Evolutionary conservation across 2,888 invertebrate genomes (phyloP).

Genomic region (Dynastes grantii): DNA sequence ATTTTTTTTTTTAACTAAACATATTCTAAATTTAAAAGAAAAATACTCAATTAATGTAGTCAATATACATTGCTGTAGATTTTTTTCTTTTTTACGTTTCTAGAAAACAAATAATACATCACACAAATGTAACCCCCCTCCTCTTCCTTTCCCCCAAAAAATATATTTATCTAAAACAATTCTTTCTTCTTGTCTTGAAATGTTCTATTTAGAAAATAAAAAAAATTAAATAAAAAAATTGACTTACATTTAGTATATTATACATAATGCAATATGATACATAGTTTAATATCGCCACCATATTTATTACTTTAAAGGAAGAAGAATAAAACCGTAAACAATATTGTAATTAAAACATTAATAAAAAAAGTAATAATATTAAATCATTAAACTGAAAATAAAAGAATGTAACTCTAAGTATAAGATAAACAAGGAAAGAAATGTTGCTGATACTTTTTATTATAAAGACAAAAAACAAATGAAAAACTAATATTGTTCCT

Average conservation of each 20-base stretch:
- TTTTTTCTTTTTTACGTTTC: no score
- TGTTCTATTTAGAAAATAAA: not conserved
- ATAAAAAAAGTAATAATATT: not conserved
- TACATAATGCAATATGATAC: not conserved
- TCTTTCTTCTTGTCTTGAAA: conserved; percentile 2
- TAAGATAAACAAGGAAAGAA: not conserved
- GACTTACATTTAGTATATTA: not conserved
- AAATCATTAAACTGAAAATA: not conserved
- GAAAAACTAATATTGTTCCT: conserved; percentile 7
- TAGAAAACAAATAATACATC: no score
- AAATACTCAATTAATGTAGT: no score
- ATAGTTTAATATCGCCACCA: not conserved
- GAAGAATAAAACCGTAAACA: no score
- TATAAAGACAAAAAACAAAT: not conserved
- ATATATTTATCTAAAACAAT: no score
- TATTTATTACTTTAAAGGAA: no score
- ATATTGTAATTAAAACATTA: not conserved
- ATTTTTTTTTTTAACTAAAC: no score
- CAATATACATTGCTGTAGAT: no score
- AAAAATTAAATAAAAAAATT: not conserved
- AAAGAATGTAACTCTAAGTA: not conserved
- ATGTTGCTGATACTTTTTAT: conserved; percentile 16
- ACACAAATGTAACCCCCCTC: no score
- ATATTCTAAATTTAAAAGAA: no score
- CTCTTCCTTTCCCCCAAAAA: no score